A percentile compares a stretch with the other conserved stretches of the same genome.
These are phyloP conservation scores for Bellardia pandia DNA, from an alignment of 2,888 invertebrate species.

Conservation along the genomic window DNA sequence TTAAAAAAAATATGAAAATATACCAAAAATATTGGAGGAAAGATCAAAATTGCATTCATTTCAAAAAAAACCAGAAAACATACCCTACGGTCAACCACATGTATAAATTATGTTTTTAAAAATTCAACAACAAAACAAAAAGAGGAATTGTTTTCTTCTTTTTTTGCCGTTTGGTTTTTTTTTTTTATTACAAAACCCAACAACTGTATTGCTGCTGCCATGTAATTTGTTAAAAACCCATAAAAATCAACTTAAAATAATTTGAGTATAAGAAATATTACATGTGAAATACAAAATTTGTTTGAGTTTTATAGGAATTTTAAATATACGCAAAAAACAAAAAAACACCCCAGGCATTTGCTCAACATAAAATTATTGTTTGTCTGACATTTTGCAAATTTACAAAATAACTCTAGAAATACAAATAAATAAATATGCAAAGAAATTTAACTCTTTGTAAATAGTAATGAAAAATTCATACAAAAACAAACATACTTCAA, in stretches of 20 bases:
- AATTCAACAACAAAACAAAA: background rate
- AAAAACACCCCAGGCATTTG: background rate
- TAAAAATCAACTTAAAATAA: conserved; percentile 50
- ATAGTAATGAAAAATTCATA: too few relatives aligned
- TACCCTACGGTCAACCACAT: conserved; percentile 68
- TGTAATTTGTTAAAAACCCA: conserved; percentile 66
- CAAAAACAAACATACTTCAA: too few relatives aligned
- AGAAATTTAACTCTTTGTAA: too few relatives aligned
- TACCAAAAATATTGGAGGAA: conserved; percentile 8
- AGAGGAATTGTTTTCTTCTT: conserved; percentile 12
- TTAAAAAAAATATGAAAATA: conserved; percentile 30
- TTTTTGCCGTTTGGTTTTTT: background rate
- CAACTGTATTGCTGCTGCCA: conserved; percentile 28
- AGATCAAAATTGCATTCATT: conserved; percentile 37
- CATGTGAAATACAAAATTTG: conserved; percentile 30
- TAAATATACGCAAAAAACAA: conserved; percentile 41
- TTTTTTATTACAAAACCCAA: conserved; percentile 29
- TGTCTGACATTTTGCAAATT: conserved; percentile 17
- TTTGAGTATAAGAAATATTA: conserved; percentile 32
- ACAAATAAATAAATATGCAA: too few relatives aligned
- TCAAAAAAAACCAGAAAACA: conserved; percentile 54
- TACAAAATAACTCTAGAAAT: background rate
- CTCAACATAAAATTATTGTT: background rate
- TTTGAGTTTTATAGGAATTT: background rate
- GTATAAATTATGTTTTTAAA: conserved; percentile 52